A percentile compares a stretch with the other conserved stretches of the same genome.
These are phyloP conservation scores for Poeciliopsis prolifica DNA, from an alignment of 2,113 vertebrate genomes.

Conservation along the genomic window DNA sequence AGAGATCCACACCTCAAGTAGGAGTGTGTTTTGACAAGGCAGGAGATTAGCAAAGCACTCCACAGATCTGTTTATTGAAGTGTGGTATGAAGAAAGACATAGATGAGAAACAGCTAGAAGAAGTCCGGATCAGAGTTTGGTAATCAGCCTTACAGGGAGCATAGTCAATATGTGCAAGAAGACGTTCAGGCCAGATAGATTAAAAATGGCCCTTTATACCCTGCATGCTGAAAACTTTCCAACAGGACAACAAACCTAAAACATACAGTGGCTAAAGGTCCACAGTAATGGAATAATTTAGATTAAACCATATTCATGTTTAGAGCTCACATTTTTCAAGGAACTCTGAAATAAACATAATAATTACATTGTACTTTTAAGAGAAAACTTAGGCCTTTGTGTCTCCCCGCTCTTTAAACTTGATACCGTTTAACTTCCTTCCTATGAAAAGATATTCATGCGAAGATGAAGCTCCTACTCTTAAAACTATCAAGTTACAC, in stretches of 20 bases:
- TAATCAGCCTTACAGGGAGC: neutral
- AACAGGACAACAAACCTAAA: no score
- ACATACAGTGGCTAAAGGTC: no score
- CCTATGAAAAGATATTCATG: no score
- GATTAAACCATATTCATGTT: neutral
- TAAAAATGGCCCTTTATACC: no score
- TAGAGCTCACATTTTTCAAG: neutral
- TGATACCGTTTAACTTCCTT: no score
- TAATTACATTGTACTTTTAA: neutral
- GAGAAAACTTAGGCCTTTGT: neutral
- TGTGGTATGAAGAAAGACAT: neutral
- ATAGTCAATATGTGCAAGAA: no score
- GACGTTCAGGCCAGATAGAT: no score
- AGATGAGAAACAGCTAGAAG: neutral
- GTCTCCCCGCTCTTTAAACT: neutral
- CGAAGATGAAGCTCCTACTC: no score
- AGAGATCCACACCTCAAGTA: no score
- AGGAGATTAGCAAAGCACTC: neutral
- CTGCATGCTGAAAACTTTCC: no score
- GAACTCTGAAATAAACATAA: neutral
- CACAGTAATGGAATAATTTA: no score
- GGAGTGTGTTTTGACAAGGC: neutral
- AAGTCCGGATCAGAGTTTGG: neutral
- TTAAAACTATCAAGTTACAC: no score
- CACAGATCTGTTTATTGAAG: neutral